These are phyloP conservation scores for Rhea americana DNA, from an alignment of 2,113 vertebrate species.

Conservation along the genomic window DNA sequence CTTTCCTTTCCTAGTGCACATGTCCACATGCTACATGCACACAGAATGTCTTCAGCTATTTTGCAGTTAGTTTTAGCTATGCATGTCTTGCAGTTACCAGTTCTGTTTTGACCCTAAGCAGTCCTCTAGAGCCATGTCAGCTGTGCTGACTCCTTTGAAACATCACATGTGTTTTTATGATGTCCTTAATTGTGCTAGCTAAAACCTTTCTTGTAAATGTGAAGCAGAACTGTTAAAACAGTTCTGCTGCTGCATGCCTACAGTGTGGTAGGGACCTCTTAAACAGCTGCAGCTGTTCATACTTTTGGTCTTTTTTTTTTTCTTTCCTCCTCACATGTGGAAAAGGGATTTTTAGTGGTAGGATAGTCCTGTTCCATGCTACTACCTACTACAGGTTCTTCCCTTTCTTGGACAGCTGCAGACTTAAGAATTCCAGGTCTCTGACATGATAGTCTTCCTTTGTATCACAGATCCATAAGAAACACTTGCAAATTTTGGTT, in stretches of 20 bases:
- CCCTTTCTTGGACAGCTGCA: background rate
- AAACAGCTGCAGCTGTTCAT: background rate
- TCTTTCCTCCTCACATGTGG: background rate
- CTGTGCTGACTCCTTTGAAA: background rate
- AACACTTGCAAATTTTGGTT: background rate
- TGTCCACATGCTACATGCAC: background rate
- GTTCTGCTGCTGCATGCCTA: background rate
- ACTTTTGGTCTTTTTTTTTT: background rate
- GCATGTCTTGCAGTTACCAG: background rate
- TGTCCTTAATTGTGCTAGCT: background rate
- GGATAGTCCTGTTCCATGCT: background rate
- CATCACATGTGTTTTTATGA: background rate
- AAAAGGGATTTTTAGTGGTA: background rate
- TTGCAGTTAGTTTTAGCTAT: background rate
- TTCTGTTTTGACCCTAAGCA: background rate
- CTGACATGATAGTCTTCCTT: background rate
- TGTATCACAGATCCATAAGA: background rate
- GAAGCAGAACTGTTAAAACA: background rate
- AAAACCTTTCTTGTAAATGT: background rate
- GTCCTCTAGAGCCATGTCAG: background rate
- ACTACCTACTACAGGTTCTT: background rate
- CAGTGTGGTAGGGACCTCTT: background rate
- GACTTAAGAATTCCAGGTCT: background rate
- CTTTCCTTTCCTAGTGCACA: background rate
- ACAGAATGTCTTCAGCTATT: accelerated